phyloP scores from a whole-genome alignment of 2,113 vertebrate species.

The Corythornis madagascariensis region DNA sequence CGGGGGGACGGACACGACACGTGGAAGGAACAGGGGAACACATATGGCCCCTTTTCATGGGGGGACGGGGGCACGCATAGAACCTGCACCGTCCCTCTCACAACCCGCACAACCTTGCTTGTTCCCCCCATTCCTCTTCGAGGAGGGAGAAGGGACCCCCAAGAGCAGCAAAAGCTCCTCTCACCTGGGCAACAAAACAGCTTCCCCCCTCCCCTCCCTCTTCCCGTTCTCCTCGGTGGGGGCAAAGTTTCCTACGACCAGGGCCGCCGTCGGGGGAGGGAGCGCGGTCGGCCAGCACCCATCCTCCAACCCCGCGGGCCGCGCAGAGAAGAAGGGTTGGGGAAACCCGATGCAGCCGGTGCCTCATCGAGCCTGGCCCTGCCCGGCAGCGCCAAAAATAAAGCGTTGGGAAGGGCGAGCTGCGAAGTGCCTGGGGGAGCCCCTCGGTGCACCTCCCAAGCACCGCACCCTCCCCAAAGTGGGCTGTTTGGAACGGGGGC shows the following conservation, averaged over 20 bases:
- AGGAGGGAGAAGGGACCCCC: neutral
- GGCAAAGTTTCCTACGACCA: neutral
- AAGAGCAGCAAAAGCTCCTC: neutral
- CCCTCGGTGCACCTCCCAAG: neutral
- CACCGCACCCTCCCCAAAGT: rapidly evolving
- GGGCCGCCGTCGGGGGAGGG: neutral
- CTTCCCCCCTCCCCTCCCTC: neutral
- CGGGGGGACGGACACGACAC: neutral
- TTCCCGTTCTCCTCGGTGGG: neutral
- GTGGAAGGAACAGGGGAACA: no score
- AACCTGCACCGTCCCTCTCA: neutral
- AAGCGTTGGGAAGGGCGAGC: neutral
- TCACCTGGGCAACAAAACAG: neutral
- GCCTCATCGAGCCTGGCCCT: neutral
- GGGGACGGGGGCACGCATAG: no score
- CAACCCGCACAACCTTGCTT: neutral
- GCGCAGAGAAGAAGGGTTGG: neutral
- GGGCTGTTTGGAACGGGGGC: rapidly evolving
- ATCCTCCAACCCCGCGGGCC: neutral
- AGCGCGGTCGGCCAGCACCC: neutral
- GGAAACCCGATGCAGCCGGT: neutral
- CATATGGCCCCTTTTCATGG: neutral
- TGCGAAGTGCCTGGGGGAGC: neutral
- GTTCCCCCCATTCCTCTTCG: neutral
- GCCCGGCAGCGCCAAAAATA: neutral